Percentiles rank a stretch among this genome's conserved stretches.
Evolutionary conservation across 2,797 vertebrate genomes (phyloP).

Genomic region (Acanthurus tractus): DNA sequence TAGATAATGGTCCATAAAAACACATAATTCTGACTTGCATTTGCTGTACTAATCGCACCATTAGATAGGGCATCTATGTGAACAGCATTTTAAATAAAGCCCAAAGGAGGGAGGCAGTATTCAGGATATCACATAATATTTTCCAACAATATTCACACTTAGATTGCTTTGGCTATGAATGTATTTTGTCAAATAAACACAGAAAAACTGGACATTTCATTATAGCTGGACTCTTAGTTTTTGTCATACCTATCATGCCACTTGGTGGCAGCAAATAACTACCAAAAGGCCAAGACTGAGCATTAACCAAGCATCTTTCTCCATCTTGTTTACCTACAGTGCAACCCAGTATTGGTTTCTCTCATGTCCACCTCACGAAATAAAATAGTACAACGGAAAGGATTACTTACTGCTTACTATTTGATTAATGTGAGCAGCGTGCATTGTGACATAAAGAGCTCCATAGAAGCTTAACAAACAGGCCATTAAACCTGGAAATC

Average conservation of each 20-base stretch:
- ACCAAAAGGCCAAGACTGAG: constrained; percentile 8
- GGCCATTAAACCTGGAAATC: constrained; percentile 16
- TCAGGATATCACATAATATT: constrained; percentile 33
- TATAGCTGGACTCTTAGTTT: neutral
- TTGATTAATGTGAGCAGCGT: constrained; percentile 12
- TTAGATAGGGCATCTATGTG: constrained; percentile 52
- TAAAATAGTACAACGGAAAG: constrained; percentile 45
- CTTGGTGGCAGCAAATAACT: constrained; percentile 79
- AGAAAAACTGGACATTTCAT: constrained; percentile 7
- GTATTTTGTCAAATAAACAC: constrained; percentile 16
- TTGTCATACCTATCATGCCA: constrained; percentile 47
- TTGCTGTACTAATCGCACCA: constrained; percentile 57
- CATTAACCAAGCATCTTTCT: constrained; percentile 48
- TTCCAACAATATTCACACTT: constrained; percentile 12
- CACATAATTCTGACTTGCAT: constrained; percentile 71
- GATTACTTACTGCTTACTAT: constrained; percentile 12
- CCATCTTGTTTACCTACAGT: constrained; percentile 69
- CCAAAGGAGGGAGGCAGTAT: constrained; percentile 51
- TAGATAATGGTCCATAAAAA: constrained; percentile 69
- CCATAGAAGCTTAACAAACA: constrained; percentile 19
- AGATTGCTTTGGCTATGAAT: constrained; percentile 23
- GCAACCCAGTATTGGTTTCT: constrained; percentile 46
- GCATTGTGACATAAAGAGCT: constrained; percentile 13
- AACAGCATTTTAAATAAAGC: constrained; percentile 41
- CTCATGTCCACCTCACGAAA: constrained; percentile 42